phyloP scores from a whole-genome alignment of 2,888 invertebrate genomes.

The Parnassius glacialis region DNA sequence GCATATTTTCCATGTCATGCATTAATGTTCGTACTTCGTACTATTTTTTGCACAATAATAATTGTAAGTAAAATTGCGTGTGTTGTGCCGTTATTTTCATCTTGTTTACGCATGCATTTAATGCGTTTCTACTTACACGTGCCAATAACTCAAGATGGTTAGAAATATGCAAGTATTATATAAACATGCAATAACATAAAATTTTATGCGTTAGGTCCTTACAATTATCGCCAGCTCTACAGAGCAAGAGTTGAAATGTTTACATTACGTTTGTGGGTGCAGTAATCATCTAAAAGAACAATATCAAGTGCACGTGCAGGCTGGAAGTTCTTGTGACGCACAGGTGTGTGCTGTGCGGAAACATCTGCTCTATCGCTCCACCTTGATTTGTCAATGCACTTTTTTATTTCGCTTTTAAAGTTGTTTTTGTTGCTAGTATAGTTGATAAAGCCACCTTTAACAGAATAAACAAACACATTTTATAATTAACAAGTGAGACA shows the following conservation, averaged over 20 bases:
- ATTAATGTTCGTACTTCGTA: slow-evolving; percentile 4
- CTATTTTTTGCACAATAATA: slow-evolving; percentile 1
- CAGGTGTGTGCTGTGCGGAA: slow-evolving; percentile 7
- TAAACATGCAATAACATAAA: slow-evolving; percentile 12
- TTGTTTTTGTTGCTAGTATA: background rate
- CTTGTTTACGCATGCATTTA: slow-evolving; percentile 18
- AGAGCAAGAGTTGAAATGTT: background rate
- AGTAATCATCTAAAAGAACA: background rate
- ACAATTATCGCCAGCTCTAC: background rate
- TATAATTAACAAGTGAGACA: no score
- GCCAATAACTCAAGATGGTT: slow-evolving; percentile 13
- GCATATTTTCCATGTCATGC: slow-evolving; percentile 3
- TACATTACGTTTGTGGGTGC: background rate
- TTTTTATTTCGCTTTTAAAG: slow-evolving; percentile 1
- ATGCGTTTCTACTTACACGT: slow-evolving; percentile 18
- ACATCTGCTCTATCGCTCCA: slow-evolving; percentile 17
- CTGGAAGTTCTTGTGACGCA: slow-evolving; percentile 2
- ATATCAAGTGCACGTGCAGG: slow-evolving; percentile 13
- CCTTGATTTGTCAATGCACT: slow-evolving; percentile 19
- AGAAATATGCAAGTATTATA: background rate
- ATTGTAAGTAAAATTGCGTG: slow-evolving; percentile 14
- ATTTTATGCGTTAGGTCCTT: slow-evolving; percentile 6
- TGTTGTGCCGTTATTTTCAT: slow-evolving; percentile 10
- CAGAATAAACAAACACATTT: no score
- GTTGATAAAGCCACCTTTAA: background rate